Percentiles rank a stretch among this genome's conserved stretches.
These are phyloP conservation scores for Gonatopus flavifemur DNA, from an alignment of 1,140 invertebrate genomes.

Conservation along the genomic window DNA sequence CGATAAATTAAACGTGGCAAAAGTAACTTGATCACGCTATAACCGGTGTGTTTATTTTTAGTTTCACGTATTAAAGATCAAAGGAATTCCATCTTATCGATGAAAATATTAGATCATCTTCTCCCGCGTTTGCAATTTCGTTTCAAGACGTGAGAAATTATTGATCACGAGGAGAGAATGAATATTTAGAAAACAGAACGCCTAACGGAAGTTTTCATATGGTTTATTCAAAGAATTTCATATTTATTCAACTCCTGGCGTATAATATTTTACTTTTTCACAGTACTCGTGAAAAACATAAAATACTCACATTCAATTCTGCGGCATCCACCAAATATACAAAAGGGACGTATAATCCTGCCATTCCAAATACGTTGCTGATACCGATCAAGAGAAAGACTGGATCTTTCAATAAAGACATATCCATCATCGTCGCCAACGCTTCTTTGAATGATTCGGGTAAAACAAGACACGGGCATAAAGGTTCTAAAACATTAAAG, in stretches of 20 bases:
- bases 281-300: neutral
- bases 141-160: too few relatives aligned
- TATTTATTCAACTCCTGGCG: too few relatives aligned
- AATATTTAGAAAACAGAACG: too few relatives aligned
- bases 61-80: too few relatives aligned
- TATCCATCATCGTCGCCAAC: conserved; percentile 90
- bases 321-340: conserved; percentile 90
- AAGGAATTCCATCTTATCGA: too few relatives aligned
- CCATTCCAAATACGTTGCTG: conserved; percentile 92
- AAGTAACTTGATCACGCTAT: too few relatives aligned
- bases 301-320: conserved; percentile 62
- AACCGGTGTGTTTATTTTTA: too few relatives aligned
- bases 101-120: too few relatives aligned
- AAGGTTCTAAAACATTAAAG: conserved; percentile 45
- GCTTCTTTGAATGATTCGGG: conserved; percentile 81
- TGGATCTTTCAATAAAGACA: conserved; percentile 85
- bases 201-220: neutral
- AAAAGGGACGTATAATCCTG: conserved; percentile 94
- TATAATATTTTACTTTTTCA: too few relatives aligned
- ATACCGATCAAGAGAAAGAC: conserved; percentile 91
- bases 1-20: too few relatives aligned
- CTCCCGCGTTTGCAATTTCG: too few relatives aligned
- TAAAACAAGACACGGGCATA: conserved; percentile 78
- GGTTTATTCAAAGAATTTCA: neutral
- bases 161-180: too few relatives aligned